These are phyloP conservation scores for Drosophila navojoa DNA, from an alignment of 1,140 invertebrate species.

Conservation along the genomic window DNA sequence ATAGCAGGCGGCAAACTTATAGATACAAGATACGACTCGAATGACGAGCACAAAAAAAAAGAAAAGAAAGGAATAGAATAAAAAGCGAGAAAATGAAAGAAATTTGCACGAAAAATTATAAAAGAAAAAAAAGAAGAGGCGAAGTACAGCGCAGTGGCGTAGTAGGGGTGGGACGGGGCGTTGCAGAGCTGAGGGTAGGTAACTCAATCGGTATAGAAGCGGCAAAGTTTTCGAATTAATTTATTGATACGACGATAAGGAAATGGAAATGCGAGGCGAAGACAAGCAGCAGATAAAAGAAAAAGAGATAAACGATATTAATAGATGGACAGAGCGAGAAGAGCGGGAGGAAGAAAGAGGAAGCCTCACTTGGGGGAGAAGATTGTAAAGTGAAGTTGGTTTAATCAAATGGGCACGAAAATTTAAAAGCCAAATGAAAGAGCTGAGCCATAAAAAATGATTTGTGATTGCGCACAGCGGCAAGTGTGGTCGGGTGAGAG, in stretches of 20 bases:
- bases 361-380: background rate
- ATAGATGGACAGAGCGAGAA: background rate
- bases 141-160: background rate
- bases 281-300: slow-evolving; percentile 17
- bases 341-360: background rate
- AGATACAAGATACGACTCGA: slow-evolving; percentile 72
- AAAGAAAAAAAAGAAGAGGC: slow-evolving; percentile 24
- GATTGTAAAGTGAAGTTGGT: slow-evolving; percentile 19
- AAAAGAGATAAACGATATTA: slow-evolving; percentile 15
- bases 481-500: slow-evolving; percentile 12
- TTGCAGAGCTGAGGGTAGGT: no score
- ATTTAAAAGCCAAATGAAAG: slow-evolving; percentile 49
- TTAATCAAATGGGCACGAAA: slow-evolving; percentile 39
- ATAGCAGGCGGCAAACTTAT: slow-evolving; percentile 62
- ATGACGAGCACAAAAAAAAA: slow-evolving; percentile 38
- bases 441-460: slow-evolving; percentile 47
- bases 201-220: slow-evolving; percentile 63
- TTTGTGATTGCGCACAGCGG: slow-evolving; percentile 26
- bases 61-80: background rate
- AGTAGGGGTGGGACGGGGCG: background rate
- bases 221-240: slow-evolving; percentile 81
- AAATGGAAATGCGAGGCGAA: slow-evolving; percentile 26
- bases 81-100: slow-evolving; percentile 19
- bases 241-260: slow-evolving; percentile 78
- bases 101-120: slow-evolving; percentile 75